A percentile compares a stretch with the other conserved stretches of the same genome.
Evolutionary conservation across 2,888 invertebrate species (phyloP).

Genomic region (Glyphotaelius pellucidus): DNA sequence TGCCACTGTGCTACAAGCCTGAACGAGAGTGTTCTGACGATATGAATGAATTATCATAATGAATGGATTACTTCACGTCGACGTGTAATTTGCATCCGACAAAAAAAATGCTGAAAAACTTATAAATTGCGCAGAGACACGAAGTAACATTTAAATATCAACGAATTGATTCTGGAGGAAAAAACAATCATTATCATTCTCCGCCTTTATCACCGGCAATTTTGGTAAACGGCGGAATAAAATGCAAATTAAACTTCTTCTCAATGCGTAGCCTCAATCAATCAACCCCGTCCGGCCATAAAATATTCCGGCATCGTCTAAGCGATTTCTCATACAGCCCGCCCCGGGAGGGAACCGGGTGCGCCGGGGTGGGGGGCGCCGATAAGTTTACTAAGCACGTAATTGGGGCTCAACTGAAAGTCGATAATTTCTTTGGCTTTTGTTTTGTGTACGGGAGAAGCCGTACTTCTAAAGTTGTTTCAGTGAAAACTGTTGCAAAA

Average conservation of each 20-base stretch:
- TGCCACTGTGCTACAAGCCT: too few species aligned
- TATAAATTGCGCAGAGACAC: neutral
- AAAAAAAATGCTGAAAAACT: neutral
- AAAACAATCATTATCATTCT: slow-evolving; percentile 16
- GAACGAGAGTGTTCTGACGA: too few species aligned
- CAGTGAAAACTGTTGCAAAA: neutral
- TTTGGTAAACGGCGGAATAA: slow-evolving; percentile 4
- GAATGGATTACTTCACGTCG: neutral
- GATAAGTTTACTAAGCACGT: slow-evolving; percentile 12
- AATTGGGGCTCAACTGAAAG: neutral
- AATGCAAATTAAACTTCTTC: slow-evolving; percentile 31
- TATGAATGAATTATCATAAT: too few species aligned
- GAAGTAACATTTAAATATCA: neutral
- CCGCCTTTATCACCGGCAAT: slow-evolving; percentile 28
- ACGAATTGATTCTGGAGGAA: neutral
- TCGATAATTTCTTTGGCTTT: neutral
- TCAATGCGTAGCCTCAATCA: slow-evolving; percentile 21
- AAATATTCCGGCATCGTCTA: slow-evolving; percentile 31
- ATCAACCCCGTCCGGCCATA: slow-evolving; percentile 23
- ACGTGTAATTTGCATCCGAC: neutral
- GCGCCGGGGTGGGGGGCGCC: neutral
- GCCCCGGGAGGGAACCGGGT: neutral
- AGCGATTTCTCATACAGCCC: slow-evolving; percentile 29
- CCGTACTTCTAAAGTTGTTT: neutral
- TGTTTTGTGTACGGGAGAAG: neutral